phyloP scores from a whole-genome alignment of 2,113 vertebrate species.

The Stegastes partitus region DNA sequence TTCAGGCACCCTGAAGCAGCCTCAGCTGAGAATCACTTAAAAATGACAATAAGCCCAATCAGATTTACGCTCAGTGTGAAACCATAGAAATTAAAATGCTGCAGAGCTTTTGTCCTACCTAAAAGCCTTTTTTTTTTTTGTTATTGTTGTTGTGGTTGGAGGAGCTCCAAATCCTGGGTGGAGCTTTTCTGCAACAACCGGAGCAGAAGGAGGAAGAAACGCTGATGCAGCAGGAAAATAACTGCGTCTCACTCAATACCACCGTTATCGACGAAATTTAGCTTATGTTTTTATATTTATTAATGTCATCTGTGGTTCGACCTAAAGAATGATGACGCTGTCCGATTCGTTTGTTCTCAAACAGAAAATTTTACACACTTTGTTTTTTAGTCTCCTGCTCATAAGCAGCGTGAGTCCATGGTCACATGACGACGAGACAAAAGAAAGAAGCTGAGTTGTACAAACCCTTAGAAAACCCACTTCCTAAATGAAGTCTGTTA shows the following conservation, averaged over 20 bases:
- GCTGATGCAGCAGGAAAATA: constrained; percentile 59
- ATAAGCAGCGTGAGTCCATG: too few relatives aligned
- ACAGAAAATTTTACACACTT: constrained; percentile 25
- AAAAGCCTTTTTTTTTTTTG: constrained; percentile 7
- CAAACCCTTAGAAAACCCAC: constrained; percentile 72
- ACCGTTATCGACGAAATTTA: constrained; percentile 52
- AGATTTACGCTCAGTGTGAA: constrained; percentile 55
- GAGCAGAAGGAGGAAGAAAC: constrained; percentile 31
- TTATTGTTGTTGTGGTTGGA: constrained; percentile 19
- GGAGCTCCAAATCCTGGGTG: constrained; percentile 29
- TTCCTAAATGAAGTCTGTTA: constrained; percentile 55
- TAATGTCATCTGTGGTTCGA: constrained; percentile 65
- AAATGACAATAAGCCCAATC: constrained; percentile 46
- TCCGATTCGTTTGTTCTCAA: constrained; percentile 41
- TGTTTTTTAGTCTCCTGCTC: not conserved
- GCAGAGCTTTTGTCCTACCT: constrained; percentile 44
- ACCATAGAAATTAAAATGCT: constrained; percentile 51
- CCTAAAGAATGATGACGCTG: constrained; percentile 41
- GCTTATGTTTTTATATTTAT: constrained; percentile 50
- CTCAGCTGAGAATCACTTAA: constrained; percentile 40
- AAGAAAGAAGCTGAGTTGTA: constrained; percentile 59
- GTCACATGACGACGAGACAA: constrained; percentile 5
- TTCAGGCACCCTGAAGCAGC: constrained; percentile 47
- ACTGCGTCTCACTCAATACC: constrained; percentile 58
- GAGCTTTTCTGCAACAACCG: constrained; percentile 44